These are phyloP conservation scores for Coluber constrictor DNA, from an alignment of 2,797 vertebrate species.

Conservation along the genomic window DNA sequence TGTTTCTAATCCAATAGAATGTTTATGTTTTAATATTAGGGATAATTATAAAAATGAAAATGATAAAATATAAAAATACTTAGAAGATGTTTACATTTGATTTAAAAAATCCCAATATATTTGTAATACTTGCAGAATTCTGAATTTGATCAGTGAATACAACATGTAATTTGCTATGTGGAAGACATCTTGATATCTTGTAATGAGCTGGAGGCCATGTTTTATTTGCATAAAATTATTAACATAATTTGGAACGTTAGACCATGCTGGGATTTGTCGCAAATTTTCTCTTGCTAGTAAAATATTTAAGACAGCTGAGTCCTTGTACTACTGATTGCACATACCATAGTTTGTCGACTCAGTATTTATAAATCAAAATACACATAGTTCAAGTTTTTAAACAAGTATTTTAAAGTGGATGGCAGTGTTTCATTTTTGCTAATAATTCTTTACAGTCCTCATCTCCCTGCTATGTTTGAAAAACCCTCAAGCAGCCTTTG, in stretches of 20 bases:
- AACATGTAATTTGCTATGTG: neutral
- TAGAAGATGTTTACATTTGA: neutral
- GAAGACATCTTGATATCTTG: constrained; percentile 2
- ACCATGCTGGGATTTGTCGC: constrained; percentile 24
- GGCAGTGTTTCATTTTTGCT: neutral
- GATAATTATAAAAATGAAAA: neutral
- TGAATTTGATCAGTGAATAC: neutral
- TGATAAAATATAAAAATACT: neutral
- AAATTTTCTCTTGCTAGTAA: constrained; percentile 1
- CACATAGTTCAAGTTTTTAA: neutral
- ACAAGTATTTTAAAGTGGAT: neutral
- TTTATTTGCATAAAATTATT: constrained; percentile 27
- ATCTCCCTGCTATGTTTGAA: neutral
- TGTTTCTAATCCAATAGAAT: neutral
- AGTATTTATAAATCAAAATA: neutral
- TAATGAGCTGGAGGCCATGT: constrained; percentile 10
- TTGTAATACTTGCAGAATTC: neutral
- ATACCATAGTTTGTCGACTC: neutral
- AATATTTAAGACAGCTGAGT: neutral
- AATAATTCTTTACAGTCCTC: neutral
- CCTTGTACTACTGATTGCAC: neutral
- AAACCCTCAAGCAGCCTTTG: neutral
- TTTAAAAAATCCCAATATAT: neutral
- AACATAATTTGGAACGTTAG: constrained; percentile 16
- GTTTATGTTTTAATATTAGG: neutral